Base-by-base conservation (phyloP, 1,140 invertebrate genomes). In the Oedothorax gibbosus region DNA sequence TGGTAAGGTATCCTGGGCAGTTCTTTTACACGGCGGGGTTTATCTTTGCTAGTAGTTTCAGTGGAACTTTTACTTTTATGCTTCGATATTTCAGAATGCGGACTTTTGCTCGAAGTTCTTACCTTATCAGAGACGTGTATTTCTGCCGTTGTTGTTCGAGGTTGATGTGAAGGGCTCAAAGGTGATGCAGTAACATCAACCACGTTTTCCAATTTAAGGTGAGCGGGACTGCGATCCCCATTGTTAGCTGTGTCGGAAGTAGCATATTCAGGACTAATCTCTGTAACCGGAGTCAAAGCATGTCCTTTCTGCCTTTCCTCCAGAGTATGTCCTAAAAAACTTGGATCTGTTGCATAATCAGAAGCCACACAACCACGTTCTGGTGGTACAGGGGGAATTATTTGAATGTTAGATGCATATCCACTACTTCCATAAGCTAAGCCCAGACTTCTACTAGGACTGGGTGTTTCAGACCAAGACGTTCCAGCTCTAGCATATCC, bases 231-330 rank as follows among this genome's bases (percentile, higher is more conserved):
- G 10, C 69, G 14, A 5, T 71, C 81, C 2, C 49, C 64, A 56
- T 72, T 72, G 3, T 71, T 71, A 0, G 62, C 75, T 11, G 65
- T 62, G 12, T 76, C 72, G 7, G 72, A 76, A 14, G 73, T 53
- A 21, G 75, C 62, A 53, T 85, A 85, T n/a, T 85, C 83, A 7
- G 83, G 83, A 53, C 83, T 85, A 8, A 85, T 85, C 21, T 85
- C 83, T 49, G 83, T 85, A 3, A 85, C 83, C 12, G 83, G 83
- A 18, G 83, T 85, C 11, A 85, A 53, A 1, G 83, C 83, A 35
- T 85, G 83, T 7, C 83, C 83, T 49, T 77, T 77, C 53, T 85
- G 73, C 51, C 81, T 56, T 57, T 84, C 81, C 62, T 84, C 81
- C 14, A 84, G 21, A 14, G 81, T 69, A 18, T 84, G 81, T n/a